Conservation (phyloP, 1,140 invertebrate species). For the Eueides isabella region DNA sequence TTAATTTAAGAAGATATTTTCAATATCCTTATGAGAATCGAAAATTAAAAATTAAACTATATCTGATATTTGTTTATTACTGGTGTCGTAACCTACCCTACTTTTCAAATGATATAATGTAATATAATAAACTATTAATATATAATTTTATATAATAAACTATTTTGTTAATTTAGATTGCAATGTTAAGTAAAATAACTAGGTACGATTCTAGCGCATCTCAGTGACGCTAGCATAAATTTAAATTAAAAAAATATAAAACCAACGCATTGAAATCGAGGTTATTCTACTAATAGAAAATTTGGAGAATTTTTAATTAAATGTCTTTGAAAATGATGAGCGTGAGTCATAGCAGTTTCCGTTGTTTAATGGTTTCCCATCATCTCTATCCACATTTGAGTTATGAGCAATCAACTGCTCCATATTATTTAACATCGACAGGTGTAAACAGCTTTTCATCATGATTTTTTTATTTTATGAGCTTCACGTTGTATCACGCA, state of each 20-base stretch:
- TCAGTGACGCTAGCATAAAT: conserved; percentile 40
- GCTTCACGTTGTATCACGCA: background rate
- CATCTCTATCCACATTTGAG: background rate
- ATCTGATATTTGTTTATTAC: no score
- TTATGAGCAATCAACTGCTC: background rate
- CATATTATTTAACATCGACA: background rate
- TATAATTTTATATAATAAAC: no score
- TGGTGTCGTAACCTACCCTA: no score
- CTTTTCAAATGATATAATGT: no score
- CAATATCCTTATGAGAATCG: no score
- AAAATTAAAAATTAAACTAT: no score
- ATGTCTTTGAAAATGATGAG: conserved; percentile 24
- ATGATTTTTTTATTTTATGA: background rate
- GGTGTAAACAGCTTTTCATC: background rate
- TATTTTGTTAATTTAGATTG: no score
- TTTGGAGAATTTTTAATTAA: conserved; percentile 26
- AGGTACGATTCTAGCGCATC: background rate
- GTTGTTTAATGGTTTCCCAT: conserved; percentile 18
- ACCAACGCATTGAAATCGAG: conserved; percentile 40
- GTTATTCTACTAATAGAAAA: conserved; percentile 40
- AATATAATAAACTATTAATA: no score
- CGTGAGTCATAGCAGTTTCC: conserved; percentile 25
- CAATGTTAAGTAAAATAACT: no score
- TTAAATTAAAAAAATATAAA: conserved; percentile 40
- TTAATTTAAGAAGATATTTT: no score